Evolutionary conservation across 2,797 vertebrate genomes (phyloP), one percentile per base, ranked within the genome.

Genomic region (Anas acuta): DNA sequence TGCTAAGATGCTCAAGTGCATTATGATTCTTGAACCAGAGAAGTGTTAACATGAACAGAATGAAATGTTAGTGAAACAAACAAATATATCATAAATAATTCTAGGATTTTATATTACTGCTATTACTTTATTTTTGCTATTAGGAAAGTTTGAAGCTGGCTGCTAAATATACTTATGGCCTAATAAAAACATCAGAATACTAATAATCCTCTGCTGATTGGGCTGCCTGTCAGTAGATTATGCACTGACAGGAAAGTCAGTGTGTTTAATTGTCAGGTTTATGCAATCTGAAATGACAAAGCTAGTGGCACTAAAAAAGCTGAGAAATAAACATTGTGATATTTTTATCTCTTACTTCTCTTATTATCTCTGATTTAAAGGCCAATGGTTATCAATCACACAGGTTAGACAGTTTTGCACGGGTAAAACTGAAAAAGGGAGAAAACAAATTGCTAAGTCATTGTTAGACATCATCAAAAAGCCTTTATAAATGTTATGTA

Each of bases 251-350:
- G 45, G 69, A 86, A 91, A 91, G 43, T 72, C 56, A 37, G 18
- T 19, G 11, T 87, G 43, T 37, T 60, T 90, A 93, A 84, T 92
- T 95, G 85, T 81, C 65, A 90, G 67, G 64, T 93, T 89, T 91
- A 78, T 78, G 65, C 21, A 60, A 85, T 33, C 26, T 67, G n/a
- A 91, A 90, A 92, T 73, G 54, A 45, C 41, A 83, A 77, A 91
- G 41, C 6, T 66, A 73, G 49, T 49, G 57, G 26, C 62, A 78
- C 6, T 17, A 66, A 71, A 84, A 86, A 79, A 84, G 11, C 18
- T 78, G 56, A 84, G 33, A 65, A 62, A 76, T 26, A 92, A 84
- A 79, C 18, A 6, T 25, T 32, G 60, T 90, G 61, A 41, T 93
- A 69, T 93, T 91, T 90, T 72, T 58, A 23, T 54, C 10, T 39